Conservation (phyloP, 2,888 invertebrate genomes). For the Brachylomia viminalis region DNA sequence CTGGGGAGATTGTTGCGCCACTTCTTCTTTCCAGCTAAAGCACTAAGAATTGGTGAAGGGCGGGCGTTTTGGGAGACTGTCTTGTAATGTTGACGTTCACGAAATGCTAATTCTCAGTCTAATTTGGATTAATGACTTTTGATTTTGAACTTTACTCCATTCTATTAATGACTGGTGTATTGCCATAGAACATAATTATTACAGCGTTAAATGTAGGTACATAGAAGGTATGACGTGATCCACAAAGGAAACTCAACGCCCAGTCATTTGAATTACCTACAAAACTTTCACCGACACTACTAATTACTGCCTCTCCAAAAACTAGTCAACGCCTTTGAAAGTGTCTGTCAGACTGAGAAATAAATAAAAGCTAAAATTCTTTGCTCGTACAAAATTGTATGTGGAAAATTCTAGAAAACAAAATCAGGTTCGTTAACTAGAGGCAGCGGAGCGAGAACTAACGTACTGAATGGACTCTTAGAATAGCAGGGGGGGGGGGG, state of each 20-base stretch:
- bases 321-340: constrained; percentile 16
- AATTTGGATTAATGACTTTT: not conserved
- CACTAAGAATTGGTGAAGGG: not conserved
- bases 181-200: not conserved
- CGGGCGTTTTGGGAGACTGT: not conserved
- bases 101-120: not conserved
- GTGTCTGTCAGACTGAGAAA: constrained; percentile 32
- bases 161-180: not conserved
- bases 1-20: not conserved
- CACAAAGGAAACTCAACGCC: not conserved
- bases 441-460: constrained; percentile 80
- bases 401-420: constrained; percentile 73
- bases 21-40: not conserved
- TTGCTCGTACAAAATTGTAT: constrained; percentile 37
- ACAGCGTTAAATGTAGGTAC: not conserved
- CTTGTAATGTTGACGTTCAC: not conserved
- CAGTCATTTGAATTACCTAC: constrained; percentile 1
- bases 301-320: constrained; percentile 23
- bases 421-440: constrained; percentile 85
- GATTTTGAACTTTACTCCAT: not conserved
- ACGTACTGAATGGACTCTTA: constrained; percentile 78
- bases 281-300: not conserved
- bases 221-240: not conserved
- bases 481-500: constrained; percentile 32
- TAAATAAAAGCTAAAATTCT: constrained; percentile 25